Evolutionary conservation across 2,797 vertebrate species (phyloP).

Genomic region (Lagocephalus sceleratus): DNA sequence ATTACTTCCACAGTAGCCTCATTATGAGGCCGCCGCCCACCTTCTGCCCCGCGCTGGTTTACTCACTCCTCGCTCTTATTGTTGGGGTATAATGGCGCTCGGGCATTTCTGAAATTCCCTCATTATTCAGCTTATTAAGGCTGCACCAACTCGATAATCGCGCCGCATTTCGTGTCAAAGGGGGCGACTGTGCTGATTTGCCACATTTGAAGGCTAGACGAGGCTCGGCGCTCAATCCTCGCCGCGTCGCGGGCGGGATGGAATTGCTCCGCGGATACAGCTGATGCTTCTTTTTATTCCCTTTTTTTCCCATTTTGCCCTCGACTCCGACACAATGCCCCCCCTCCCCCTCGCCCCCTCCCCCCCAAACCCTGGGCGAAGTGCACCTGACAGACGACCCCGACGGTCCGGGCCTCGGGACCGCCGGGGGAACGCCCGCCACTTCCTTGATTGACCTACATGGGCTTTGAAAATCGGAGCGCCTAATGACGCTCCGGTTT

Average conservation of each 20-base stretch:
- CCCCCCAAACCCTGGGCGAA: slow-evolving; percentile 45
- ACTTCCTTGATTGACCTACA: slow-evolving; percentile 49
- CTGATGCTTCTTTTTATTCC: slow-evolving; percentile 35
- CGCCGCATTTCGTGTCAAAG: slow-evolving; percentile 82
- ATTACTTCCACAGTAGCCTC: slow-evolving; percentile 96
- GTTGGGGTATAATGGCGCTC: slow-evolving; percentile 93
- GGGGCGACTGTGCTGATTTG: slow-evolving; percentile 76
- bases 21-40: slow-evolving; percentile 95
- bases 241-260: slow-evolving; percentile 51
- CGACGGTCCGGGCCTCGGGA: slow-evolving; percentile 50
- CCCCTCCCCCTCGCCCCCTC: slow-evolving; percentile 22
- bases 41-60: slow-evolving; percentile 88
- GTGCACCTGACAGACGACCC: slow-evolving; percentile 76
- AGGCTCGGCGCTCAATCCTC: slow-evolving; percentile 60
- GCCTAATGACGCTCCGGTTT: slow-evolving; percentile 29
- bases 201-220: slow-evolving; percentile 80
- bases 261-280: slow-evolving; percentile 75
- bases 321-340: slow-evolving; percentile 41
- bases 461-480: slow-evolving; percentile 60
- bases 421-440: slow-evolving; percentile 53
- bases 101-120: slow-evolving; percentile 99
- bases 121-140: slow-evolving; percentile 99
- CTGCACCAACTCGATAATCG: slow-evolving; percentile 91
- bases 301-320: slow-evolving; percentile 13
- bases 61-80: slow-evolving; percentile 95